Evolutionary conservation across 2,888 invertebrate species (phyloP).

Genomic region (Agriopis marginaria): DNA sequence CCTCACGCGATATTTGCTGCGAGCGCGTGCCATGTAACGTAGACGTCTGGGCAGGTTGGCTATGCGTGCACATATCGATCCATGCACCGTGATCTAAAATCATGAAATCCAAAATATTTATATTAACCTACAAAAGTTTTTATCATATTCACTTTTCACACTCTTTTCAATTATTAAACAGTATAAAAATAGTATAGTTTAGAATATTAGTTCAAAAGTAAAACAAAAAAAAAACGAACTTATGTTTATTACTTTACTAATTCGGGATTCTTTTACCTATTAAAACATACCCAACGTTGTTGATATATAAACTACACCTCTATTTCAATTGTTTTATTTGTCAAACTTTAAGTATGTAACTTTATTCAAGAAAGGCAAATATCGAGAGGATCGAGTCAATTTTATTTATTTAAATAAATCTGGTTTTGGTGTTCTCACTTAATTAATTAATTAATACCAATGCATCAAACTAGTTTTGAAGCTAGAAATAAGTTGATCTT

Average conservation of each 20-base stretch:
- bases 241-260: no score
- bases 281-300: no score
- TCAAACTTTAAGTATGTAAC: conserved; percentile 54
- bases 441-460: conserved; percentile 22
- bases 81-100: no score
- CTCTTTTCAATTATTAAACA: no score
- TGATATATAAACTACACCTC: conserved; percentile 50
- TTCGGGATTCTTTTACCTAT: no score
- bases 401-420: conserved; percentile 50
- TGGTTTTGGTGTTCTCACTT: not conserved
- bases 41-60: not conserved
- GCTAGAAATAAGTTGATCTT: not conserved
- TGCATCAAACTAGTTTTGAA: conserved; percentile 21
- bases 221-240: no score
- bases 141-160: no score
- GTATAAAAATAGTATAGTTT: no score
- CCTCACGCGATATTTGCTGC: conserved; percentile 11
- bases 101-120: no score
- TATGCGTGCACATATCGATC: not conserved
- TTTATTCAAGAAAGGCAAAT: conserved; percentile 49
- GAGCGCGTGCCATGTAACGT: conserved; percentile 6
- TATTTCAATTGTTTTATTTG: conserved; percentile 71
- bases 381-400: conserved; percentile 60
- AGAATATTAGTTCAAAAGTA: no score
- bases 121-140: no score